Conservation (phyloP, 2,888 invertebrate genomes). For the Stegana nigrithorax region DNA sequence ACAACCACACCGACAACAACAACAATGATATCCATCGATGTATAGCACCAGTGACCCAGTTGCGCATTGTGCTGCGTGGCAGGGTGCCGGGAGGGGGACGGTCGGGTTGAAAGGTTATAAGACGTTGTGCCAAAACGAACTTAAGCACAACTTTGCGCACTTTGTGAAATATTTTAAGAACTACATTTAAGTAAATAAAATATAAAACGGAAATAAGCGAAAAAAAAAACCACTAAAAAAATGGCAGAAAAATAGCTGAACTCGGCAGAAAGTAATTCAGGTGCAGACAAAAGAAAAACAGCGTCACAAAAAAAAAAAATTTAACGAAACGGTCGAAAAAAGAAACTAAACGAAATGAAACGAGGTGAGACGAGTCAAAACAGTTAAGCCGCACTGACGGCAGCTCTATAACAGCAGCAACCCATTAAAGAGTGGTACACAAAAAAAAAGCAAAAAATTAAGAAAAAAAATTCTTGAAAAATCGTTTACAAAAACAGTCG, state of each 20-base stretch:
- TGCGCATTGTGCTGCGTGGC: neutral
- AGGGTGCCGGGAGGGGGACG: neutral
- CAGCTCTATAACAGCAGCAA: too few species aligned
- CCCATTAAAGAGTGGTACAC: too few species aligned
- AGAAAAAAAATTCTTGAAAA: too few species aligned
- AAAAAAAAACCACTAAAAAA: neutral
- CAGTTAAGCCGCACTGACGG: too few species aligned
- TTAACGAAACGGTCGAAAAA: neutral
- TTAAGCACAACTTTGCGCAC: neutral
- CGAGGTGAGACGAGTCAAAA: neutral
- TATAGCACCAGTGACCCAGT: neutral
- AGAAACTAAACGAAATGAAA: neutral
- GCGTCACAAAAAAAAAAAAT: neutral
- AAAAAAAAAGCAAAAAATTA: too few species aligned
- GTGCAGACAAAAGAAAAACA: slow-evolving; percentile 7
- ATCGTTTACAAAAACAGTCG: too few species aligned
- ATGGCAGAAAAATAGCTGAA: neutral
- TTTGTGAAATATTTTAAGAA: slow-evolving; percentile 4
- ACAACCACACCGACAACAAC: too few species aligned
- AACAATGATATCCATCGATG: too few species aligned
- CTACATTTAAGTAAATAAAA: slow-evolving; percentile 4
- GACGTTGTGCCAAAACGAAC: too few species aligned
- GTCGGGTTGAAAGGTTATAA: too few species aligned
- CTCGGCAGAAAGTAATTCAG: neutral
- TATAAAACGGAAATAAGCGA: neutral